A percentile compares a stretch with the other conserved stretches of the same genome.
Evolutionary conservation across 2,797 vertebrate genomes (phyloP).

Genomic region (Cirrhinus mrigala): DNA sequence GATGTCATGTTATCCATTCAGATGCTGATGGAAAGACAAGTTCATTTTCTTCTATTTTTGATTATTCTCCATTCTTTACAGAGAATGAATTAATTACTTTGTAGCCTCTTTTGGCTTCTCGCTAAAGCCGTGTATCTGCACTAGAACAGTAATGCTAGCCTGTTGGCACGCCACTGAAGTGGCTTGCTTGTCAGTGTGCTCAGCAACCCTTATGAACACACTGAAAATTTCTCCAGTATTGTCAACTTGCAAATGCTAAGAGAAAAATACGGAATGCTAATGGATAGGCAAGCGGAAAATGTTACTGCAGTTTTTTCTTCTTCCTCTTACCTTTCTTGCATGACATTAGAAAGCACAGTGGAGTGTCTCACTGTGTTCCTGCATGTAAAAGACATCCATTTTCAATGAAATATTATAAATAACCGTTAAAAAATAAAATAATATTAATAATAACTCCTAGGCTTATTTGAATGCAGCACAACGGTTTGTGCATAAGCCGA

Average conservation of each 20-base stretch:
- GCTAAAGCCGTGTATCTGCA: slow-evolving; percentile 90
- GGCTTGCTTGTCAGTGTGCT: slow-evolving; percentile 91
- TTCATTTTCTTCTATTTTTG: slow-evolving; percentile 69
- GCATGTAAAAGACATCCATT: slow-evolving; percentile 74
- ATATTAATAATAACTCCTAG: not conserved
- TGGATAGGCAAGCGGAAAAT: slow-evolving; percentile 68
- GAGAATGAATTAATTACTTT: slow-evolving; percentile 88
- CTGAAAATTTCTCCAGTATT: slow-evolving; percentile 94
- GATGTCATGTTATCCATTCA: slow-evolving; percentile 83
- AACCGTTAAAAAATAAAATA: slow-evolving; percentile 20
- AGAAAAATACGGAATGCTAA: slow-evolving; percentile 61
- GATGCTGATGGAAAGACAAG: slow-evolving; percentile 86
- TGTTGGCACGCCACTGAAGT: slow-evolving; percentile 88
- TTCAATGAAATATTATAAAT: slow-evolving; percentile 45
- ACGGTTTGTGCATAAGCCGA: slow-evolving; percentile 7
- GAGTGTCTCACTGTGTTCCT: slow-evolving; percentile 81
- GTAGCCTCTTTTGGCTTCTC: slow-evolving; percentile 87
- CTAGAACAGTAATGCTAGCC: slow-evolving; percentile 90
- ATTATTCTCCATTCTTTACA: slow-evolving; percentile 80
- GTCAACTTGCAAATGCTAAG: slow-evolving; percentile 99
- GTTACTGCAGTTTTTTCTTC: slow-evolving; percentile 67
- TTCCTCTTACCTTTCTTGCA: slow-evolving; percentile 71
- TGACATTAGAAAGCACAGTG: slow-evolving; percentile 82
- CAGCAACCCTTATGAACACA: slow-evolving; percentile 86
- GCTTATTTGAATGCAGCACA: slow-evolving; percentile 31